A percentile compares a stretch with the other conserved stretches of the same genome.
Evolutionary conservation across 2,888 invertebrate genomes (phyloP).

Genomic region (Leptopilina myrica): DNA sequence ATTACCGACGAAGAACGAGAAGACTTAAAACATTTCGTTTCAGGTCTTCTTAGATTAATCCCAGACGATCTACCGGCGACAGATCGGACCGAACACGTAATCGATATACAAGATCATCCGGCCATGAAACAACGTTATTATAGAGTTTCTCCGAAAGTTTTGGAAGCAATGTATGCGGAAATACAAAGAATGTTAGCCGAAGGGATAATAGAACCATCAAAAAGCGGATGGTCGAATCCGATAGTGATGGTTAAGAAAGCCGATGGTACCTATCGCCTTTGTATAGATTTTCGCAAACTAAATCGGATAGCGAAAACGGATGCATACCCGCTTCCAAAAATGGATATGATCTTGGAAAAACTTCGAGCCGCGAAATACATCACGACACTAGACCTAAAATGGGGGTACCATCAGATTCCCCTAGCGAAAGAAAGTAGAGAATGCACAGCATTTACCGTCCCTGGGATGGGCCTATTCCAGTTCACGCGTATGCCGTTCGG

Average conservation of each 20-base stretch:
- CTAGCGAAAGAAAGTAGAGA: slow-evolving; percentile 52
- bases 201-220: slow-evolving; percentile 36
- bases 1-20: background rate
- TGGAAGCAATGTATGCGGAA: slow-evolving; percentile 18
- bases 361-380: slow-evolving; percentile 64
- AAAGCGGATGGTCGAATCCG: slow-evolving; percentile 38
- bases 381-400: slow-evolving; percentile 63
- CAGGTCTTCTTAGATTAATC: background rate
- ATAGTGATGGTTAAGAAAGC: slow-evolving; percentile 43
- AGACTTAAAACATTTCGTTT: background rate
- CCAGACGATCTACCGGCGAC: background rate
- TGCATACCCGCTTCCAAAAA: slow-evolving; percentile 65
- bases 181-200: slow-evolving; percentile 15
- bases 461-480: no score
- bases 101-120: background rate
- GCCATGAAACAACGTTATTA: background rate
- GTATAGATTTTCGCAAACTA: slow-evolving; percentile 64
- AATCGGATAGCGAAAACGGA: slow-evolving; percentile 63
- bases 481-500: no score
- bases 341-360: slow-evolving; percentile 61
- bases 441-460: slow-evolving; percentile 60
- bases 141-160: slow-evolving; percentile 2
- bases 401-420: slow-evolving; percentile 63
- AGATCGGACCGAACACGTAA: background rate
- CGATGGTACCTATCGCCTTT: slow-evolving; percentile 40